A percentile compares a stretch with the other conserved stretches of the same genome.
Evolutionary conservation across 2,113 vertebrate genomes (phyloP).

Genomic region (Megalops atlanticus): DNA sequence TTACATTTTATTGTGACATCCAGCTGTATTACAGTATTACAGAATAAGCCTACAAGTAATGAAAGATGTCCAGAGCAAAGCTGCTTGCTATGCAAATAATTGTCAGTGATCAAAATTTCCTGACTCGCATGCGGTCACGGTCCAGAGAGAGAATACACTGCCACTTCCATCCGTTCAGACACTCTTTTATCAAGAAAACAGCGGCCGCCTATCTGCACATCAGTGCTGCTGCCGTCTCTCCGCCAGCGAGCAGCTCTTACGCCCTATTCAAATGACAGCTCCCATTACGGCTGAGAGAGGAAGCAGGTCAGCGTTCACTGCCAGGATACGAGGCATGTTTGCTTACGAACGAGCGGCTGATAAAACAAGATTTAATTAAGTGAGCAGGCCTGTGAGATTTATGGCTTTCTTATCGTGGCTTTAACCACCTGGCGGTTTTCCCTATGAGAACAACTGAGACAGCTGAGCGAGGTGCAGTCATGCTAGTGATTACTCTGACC

Average conservation of each 20-base stretch:
- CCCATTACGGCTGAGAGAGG: not conserved
- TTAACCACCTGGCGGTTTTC: not conserved
- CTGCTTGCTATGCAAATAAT: not conserved
- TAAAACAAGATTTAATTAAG: slow-evolving; percentile 10
- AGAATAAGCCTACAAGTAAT: not conserved
- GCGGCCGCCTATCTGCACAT: not conserved
- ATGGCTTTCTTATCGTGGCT: not conserved
- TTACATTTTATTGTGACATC: no score
- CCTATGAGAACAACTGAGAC: no score
- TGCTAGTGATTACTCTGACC: not conserved
- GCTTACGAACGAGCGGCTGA: not conserved
- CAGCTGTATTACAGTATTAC: no score
- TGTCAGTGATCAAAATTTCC: not conserved
- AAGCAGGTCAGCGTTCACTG: not conserved
- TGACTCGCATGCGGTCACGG: not conserved
- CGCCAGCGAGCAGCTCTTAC: not conserved
- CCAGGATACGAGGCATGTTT: not conserved
- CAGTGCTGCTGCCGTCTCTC: no score
- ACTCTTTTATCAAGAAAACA: not conserved
- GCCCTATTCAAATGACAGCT: not conserved
- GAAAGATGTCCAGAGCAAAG: not conserved
- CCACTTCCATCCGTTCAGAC: no score
- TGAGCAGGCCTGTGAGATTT: not conserved
- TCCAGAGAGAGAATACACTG: not conserved
- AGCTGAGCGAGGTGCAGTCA: not conserved